phyloP scores from a whole-genome alignment of 2,113 vertebrate species.

The Sclerurus mexicanus region DNA sequence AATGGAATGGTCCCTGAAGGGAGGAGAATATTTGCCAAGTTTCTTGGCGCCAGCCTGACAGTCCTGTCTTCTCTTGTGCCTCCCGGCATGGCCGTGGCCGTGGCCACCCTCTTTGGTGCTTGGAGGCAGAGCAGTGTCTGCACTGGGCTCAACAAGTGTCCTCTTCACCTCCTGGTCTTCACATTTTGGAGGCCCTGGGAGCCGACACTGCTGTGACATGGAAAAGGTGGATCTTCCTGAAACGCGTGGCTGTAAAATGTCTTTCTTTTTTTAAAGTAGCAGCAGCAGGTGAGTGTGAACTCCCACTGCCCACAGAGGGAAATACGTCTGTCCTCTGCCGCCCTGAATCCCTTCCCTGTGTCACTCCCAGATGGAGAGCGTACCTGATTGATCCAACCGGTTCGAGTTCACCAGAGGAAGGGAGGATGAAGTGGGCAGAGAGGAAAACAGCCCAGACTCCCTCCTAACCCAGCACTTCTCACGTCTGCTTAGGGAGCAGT shows the following conservation, averaged over 20 bases:
- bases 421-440: neutral
- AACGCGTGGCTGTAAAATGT: neutral
- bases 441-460: neutral
- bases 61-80: neutral
- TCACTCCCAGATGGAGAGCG: neutral
- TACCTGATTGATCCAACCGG: neutral
- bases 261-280: neutral
- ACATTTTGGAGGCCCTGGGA: neutral
- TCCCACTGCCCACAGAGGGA: neutral
- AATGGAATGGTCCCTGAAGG: neutral
- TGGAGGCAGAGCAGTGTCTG: neutral
- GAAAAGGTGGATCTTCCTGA: neutral
- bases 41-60: neutral
- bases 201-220: neutral
- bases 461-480: neutral
- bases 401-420: accelerated
- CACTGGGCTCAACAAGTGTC: too few relatives aligned
- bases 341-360: neutral
- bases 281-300: neutral
- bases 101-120: accelerated
- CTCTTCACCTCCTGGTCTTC: neutral
- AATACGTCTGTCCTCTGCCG: neutral
- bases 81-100: accelerated
- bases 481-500: accelerated
- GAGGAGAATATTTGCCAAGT: neutral